These are phyloP conservation scores for Vireo altiloquus DNA, from an alignment of 2,113 vertebrate species.

Conservation along the genomic window DNA sequence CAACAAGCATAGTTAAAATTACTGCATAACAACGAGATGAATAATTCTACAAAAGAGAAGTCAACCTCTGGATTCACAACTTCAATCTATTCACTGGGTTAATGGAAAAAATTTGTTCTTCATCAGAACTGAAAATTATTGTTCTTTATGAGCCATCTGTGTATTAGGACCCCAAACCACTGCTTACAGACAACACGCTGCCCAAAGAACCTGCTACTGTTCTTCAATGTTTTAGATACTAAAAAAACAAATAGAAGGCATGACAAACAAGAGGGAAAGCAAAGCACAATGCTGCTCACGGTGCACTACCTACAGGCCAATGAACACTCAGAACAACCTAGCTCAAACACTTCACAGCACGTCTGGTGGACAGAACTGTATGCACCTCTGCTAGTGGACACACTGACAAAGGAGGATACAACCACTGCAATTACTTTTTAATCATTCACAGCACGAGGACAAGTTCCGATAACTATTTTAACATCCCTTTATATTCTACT, in stretches of 20 bases:
- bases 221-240: background rate
- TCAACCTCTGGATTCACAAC: conserved; percentile 1
- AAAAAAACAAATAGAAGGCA: background rate
- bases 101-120: background rate
- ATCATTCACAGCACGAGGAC: conserved; percentile 71
- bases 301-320: background rate
- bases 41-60: background rate
- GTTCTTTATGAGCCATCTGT: conserved; percentile 28
- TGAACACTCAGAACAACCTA: conserved; percentile 32
- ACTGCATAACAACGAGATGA: background rate
- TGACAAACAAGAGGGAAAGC: conserved; percentile 3
- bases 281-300: background rate
- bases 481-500: conserved; percentile 22
- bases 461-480: conserved; percentile 20
- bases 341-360: conserved; percentile 68
- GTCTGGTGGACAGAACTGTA: conserved; percentile 8
- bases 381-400: background rate
- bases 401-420: conserved; percentile 31
- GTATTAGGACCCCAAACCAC: background rate
- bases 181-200: conserved; percentile 12
- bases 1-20: background rate
- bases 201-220: conserved; percentile 11
- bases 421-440: conserved; percentile 61
- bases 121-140: background rate
- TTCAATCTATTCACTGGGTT: background rate